phyloP scores from a whole-genome alignment of 2,888 invertebrate genomes.

The Lithophane socia region DNA sequence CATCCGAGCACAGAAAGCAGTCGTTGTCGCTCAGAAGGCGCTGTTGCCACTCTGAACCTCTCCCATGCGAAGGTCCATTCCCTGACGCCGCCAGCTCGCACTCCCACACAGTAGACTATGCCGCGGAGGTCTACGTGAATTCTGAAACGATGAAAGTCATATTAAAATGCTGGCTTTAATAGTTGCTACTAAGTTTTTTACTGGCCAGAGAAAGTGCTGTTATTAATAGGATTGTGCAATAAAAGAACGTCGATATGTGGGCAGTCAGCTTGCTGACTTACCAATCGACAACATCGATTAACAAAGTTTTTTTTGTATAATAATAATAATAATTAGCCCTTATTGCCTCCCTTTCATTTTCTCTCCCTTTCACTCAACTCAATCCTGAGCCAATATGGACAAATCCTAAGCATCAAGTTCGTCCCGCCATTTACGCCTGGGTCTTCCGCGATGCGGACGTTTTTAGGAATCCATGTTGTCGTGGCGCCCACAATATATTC shows the following conservation, averaged over 20 bases:
- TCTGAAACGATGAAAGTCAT: slow-evolving; percentile 79
- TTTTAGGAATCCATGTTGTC: too few relatives aligned
- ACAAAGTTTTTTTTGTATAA: too few relatives aligned
- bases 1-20: slow-evolving; percentile 95
- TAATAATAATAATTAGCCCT: too few relatives aligned
- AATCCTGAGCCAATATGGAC: too few relatives aligned
- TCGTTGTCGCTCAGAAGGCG: slow-evolving; percentile 95
- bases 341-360: too few relatives aligned
- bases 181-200: not conserved
- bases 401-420: too few relatives aligned
- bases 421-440: too few relatives aligned
- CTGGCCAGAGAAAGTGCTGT: not conserved
- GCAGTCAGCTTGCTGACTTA: not conserved
- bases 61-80: slow-evolving; percentile 98
- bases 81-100: slow-evolving; percentile 94
- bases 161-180: not conserved
- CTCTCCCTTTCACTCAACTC: too few relatives aligned
- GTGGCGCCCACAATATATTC: too few relatives aligned
- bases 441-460: too few relatives aligned
- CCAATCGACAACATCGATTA: not conserved
- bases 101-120: slow-evolving; percentile 96
- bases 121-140: slow-evolving; percentile 96
- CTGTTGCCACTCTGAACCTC: slow-evolving; percentile 93
- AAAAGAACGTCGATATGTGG: not conserved
- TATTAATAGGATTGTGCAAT: not conserved